Base-by-base conservation (phyloP, 1,140 invertebrate species). In the Zaprionus gabonicus region DNA sequence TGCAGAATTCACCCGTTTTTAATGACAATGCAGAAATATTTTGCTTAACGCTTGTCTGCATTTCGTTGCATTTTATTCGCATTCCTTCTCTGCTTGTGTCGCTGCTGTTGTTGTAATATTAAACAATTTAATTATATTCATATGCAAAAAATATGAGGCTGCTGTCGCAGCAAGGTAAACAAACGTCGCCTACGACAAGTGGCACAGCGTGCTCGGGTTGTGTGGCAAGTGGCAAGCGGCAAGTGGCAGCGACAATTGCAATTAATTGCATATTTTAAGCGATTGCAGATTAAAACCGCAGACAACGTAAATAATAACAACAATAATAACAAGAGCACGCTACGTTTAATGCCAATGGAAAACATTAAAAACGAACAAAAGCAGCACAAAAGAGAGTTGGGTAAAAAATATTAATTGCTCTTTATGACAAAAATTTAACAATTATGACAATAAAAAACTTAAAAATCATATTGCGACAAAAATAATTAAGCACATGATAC, bases 191-290 rank as follows among this genome's bases (percentile, higher is more conserved):
- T 66, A 66, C 74, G 53, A 66, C 69, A 71, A 70, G 57, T 66
- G 57, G 41, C 31, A 34, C 41, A n/a, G 41, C 41, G 41, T 17
- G 41, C n/a, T 44, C 5, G 15, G 41, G 23, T 23, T 23, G 23
- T 23, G 23, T 25, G 20, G 17, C 51, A 27, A 23, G 23, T 12
- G 51, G 20, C 51, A 23, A 55, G 27, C 27, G 69, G 60, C 60
- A 73, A 74, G 69, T 78, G 69, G 70, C 80, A 53, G 81, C 71
- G 81, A 82, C 81, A 82, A 82, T 82, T 82, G 80, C 81, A 82
- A 82, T 82, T 82, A 82, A 82, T 82, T 82, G 81, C 81, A 82
- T 82, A 82, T 82, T 82, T 82, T 82, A 82, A 82, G 81, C 80
- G 76, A 76, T 79, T 82, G 76, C 71, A 76, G 80, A 82, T 82